Conservation (phyloP, 2,797 vertebrate genomes). For the Halcyon leucocephala region DNA sequence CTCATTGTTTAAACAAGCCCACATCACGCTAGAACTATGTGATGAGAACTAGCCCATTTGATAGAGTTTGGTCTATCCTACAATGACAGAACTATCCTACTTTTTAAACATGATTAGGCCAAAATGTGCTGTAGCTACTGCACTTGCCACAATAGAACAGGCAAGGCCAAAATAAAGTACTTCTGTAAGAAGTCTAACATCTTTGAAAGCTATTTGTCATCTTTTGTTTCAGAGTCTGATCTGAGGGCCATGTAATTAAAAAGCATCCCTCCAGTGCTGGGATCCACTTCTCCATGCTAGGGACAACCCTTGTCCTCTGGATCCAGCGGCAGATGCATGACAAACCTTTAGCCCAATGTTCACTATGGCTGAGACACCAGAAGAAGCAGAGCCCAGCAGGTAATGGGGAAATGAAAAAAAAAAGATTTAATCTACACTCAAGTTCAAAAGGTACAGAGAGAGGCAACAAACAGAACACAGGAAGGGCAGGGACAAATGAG, state of each 20-base stretch:
- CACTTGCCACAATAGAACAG: background rate
- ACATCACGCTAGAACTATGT: background rate
- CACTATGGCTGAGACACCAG: background rate
- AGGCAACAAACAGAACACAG: background rate
- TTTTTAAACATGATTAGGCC: background rate
- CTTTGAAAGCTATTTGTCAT: background rate
- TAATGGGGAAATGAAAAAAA: background rate
- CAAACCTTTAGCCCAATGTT: background rate
- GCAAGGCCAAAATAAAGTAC: background rate
- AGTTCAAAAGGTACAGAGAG: background rate
- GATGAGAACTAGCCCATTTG: background rate
- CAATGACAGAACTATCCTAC: background rate
- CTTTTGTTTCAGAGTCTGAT: background rate
- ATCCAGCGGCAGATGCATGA: background rate
- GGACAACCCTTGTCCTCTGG: background rate
- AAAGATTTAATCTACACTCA: background rate
- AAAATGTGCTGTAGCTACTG: background rate
- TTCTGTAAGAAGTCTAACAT: background rate
- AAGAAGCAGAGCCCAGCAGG: background rate
- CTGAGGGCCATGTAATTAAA: background rate
- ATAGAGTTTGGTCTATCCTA: background rate
- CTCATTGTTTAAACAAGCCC: constrained; percentile 4
- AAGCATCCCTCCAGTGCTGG: background rate
- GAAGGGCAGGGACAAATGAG: constrained; percentile 20
- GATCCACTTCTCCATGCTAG: background rate